Percentiles rank a stretch among this genome's conserved stretches.
Evolutionary conservation across 1,140 invertebrate species (phyloP).

Genomic region (Drosophila athabasca): DNA sequence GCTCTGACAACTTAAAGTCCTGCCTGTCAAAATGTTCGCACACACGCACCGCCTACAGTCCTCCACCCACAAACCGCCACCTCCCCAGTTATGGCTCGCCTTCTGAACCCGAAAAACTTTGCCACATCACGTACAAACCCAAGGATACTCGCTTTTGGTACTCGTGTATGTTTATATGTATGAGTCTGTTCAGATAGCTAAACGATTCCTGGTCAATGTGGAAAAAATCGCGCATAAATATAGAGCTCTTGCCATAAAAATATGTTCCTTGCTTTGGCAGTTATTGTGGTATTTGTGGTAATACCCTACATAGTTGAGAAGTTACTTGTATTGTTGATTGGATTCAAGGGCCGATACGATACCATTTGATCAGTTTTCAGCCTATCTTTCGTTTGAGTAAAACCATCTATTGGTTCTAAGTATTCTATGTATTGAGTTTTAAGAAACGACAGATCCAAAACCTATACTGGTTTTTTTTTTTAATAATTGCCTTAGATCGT

Average conservation of each 20-base stretch:
- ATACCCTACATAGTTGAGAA: neutral
- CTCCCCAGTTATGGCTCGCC: constrained; percentile 7
- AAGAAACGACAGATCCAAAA: too few relatives aligned
- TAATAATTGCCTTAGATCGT: neutral
- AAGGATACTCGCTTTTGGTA: constrained; percentile 14
- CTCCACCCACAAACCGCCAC: constrained; percentile 3
- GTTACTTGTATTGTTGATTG: too few relatives aligned
- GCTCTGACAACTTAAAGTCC: constrained; percentile 79
- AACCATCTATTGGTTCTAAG: too few relatives aligned
- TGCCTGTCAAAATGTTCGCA: constrained; percentile 72
- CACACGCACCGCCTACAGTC: constrained; percentile 17
- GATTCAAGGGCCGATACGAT: too few relatives aligned
- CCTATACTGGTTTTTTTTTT: too few relatives aligned
- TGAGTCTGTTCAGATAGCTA: constrained; percentile 37
- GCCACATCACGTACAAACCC: constrained; percentile 61
- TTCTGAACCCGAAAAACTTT: constrained; percentile 60
- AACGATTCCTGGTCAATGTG: constrained; percentile 69
- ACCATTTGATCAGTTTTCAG: too few relatives aligned
- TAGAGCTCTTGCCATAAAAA: constrained; percentile 59
- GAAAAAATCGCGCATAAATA: constrained; percentile 74
- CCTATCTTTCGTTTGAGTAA: too few relatives aligned
- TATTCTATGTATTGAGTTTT: too few relatives aligned
- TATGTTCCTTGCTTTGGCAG: constrained; percentile 40
- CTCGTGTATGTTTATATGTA: constrained; percentile 31
- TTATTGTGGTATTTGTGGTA: constrained; percentile 20